A percentile compares a stretch with the other conserved stretches of the same genome.
Conservation (phyloP, 2,113 vertebrate species). For the Dendrocopos noguchii region DNA sequence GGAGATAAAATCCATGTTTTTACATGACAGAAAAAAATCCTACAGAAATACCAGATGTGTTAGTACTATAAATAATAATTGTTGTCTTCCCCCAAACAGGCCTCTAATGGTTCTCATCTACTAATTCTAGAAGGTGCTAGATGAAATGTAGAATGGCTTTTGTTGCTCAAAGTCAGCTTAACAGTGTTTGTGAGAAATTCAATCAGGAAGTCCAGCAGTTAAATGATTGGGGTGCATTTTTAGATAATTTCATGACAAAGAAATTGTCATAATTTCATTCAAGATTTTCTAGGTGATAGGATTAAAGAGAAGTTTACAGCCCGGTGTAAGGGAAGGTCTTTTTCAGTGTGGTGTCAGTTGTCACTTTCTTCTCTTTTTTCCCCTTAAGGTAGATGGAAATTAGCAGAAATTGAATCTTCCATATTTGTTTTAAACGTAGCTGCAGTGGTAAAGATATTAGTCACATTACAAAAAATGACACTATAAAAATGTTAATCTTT, state of each 20-base stretch:
- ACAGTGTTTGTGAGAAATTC: background rate
- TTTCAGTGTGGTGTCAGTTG: background rate
- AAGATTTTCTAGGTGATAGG: background rate
- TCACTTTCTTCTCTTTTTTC: background rate
- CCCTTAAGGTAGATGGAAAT: background rate
- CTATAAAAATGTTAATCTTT: slow-evolving; percentile 15
- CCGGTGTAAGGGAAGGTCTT: background rate
- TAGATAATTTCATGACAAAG: background rate
- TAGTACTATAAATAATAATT: background rate
- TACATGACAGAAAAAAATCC: background rate
- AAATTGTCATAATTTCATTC: background rate
- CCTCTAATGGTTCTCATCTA: background rate
- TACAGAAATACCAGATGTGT: background rate
- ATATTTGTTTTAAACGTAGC: background rate
- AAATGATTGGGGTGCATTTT: background rate
- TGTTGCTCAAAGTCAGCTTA: background rate
- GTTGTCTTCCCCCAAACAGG: background rate
- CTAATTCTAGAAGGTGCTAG: background rate
- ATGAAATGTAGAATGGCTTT: background rate
- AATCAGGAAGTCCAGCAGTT: background rate
- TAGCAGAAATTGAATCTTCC: background rate
- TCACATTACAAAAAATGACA: background rate
- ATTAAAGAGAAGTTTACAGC: background rate
- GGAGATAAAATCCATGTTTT: rapidly evolving
- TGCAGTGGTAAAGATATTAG: background rate